A percentile compares a stretch with the other conserved stretches of the same genome.
Evolutionary conservation across 2,797 vertebrate species (phyloP).

Genomic region (Xiphophorus birchmanni): DNA sequence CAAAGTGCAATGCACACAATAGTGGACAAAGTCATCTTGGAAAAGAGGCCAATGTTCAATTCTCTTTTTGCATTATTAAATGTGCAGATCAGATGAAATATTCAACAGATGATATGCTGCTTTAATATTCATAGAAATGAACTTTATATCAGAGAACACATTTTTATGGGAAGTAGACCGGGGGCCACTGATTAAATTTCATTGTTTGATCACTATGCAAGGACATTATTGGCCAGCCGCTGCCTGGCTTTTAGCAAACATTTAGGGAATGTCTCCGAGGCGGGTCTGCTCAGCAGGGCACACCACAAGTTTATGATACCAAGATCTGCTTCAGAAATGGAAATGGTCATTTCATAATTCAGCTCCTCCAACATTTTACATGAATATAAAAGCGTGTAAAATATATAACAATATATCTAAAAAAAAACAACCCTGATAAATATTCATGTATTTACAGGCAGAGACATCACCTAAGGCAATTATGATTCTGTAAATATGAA

Average conservation of each 20-base stretch:
- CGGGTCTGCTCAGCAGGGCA: slow-evolving; percentile 35
- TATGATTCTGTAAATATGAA: slow-evolving; percentile 73
- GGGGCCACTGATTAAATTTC: slow-evolving; percentile 83
- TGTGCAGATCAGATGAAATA: slow-evolving; percentile 83
- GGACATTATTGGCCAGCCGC: slow-evolving; percentile 67
- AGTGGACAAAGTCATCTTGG: slow-evolving; percentile 66
- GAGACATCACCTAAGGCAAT: slow-evolving; percentile 69
- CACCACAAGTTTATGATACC: slow-evolving; percentile 46
- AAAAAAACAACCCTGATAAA: slow-evolving; percentile 54
- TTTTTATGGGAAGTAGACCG: slow-evolving; percentile 80
- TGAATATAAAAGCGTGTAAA: slow-evolving; percentile 35
- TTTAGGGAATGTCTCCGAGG: slow-evolving; percentile 53
- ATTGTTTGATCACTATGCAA: slow-evolving; percentile 82
- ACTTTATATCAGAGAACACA: slow-evolving; percentile 85
- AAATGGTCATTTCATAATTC: slow-evolving; percentile 27
- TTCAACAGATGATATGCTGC: slow-evolving; percentile 82
- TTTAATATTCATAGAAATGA: slow-evolving; percentile 88
- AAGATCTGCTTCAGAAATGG: slow-evolving; percentile 31
- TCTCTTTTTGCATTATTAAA: slow-evolving; percentile 84
- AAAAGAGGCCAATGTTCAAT: slow-evolving; percentile 72
- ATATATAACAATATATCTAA: slow-evolving; percentile 41
- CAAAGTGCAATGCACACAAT: slow-evolving; percentile 60
- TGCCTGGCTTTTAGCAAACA: slow-evolving; percentile 69
- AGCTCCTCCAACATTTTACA: slow-evolving; percentile 31
- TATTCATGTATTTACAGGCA: slow-evolving; percentile 75